These are phyloP conservation scores for Noctua comes DNA, from an alignment of 2,888 invertebrate species.

Conservation along the genomic window DNA sequence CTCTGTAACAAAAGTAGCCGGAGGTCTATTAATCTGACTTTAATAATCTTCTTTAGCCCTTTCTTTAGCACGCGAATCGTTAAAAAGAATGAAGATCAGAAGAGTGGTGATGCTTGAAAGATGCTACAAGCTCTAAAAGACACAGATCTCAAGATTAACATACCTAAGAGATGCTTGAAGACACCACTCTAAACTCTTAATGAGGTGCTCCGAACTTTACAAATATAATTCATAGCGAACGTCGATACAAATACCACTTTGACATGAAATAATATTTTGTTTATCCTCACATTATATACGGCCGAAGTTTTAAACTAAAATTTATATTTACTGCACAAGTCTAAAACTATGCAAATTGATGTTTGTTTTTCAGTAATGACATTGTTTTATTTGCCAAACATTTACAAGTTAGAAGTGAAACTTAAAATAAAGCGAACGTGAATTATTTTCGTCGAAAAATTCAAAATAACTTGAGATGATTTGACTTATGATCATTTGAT, in stretches of 20 bases:
- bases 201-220: slow-evolving; percentile 23
- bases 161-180: neutral
- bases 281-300: slow-evolving; percentile 31
- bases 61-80: no score
- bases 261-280: slow-evolving; percentile 41
- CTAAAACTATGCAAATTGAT: slow-evolving; percentile 49
- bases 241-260: slow-evolving; percentile 36
- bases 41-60: no score
- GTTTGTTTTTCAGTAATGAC: slow-evolving; percentile 15
- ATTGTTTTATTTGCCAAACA: slow-evolving; percentile 31
- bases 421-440: neutral
- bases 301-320: slow-evolving; percentile 47
- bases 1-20: no score
- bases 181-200: slow-evolving; percentile 10
- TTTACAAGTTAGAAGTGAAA: neutral
- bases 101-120: neutral
- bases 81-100: neutral
- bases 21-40: no score
- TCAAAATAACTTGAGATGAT: neutral
- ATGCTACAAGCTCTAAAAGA: neutral
- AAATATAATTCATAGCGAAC: slow-evolving; percentile 30
- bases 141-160: neutral
- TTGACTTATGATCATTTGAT: no score
- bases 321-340: slow-evolving; percentile 47
- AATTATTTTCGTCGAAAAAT: neutral